Evolutionary conservation across 2,888 invertebrate species (phyloP), one percentile per base, ranked within the genome.

Genomic region (Cosmorhoe ocellata): DNA sequence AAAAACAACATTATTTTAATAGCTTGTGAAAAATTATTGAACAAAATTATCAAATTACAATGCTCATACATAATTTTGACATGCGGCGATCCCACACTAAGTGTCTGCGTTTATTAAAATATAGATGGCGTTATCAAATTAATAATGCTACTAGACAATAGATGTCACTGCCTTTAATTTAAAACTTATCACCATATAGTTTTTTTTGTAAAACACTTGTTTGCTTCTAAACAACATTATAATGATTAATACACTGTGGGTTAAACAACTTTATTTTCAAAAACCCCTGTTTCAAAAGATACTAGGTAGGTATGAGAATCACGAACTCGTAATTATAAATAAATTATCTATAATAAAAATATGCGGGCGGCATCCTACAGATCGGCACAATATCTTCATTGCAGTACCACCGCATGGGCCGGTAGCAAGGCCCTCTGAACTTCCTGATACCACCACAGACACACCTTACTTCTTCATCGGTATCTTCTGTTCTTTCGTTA

Each of bases 381-480:
- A 48, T 8, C 1, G 42, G 37, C 18, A 24, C 7, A 24, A 42
- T 26, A 38, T 42, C 32, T 11, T 42, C 10, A 5, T 31, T 41
- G 6, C 37, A 41, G 12, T 12, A 42, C 37, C 49, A 49, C 6
- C 32, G 10, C 41, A 48, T 49, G 3, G 37, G 49, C 22, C 37
- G 12, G 31, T 11, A 49, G 11, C 32, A 49, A 3, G 13, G 30
- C 8, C 22, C 11, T 42, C 14, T 30, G 0, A 24, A 4, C 8
- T 7, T 37, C 34, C 14, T 41, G 13, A 26, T 26, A 2, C 36
- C 34, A 26, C 41, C 47, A 18, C 48, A 48, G 12, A 36, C 9
- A 30, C 47, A 37, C 10, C 46, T 31, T 7, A 33, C 36, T n/a
- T 9, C 14, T 10, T 36, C 28, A 12, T n/a, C n/a, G n/a, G 3